Evolutionary conservation across 1,140 invertebrate genomes (phyloP).

Genomic region (Conus ventricosus): DNA sequence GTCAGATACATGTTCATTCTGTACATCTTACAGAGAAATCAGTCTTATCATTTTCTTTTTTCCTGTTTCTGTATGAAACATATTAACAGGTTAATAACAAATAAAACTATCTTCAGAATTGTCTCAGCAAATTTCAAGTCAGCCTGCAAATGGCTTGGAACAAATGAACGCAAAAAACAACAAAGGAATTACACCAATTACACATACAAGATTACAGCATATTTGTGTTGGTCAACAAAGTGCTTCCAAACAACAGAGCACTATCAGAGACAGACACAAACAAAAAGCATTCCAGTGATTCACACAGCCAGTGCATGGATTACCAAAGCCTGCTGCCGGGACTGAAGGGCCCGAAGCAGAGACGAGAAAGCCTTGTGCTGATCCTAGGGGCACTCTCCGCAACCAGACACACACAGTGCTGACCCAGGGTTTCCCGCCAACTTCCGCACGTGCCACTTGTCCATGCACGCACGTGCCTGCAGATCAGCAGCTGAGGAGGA

Average conservation of each 20-base stretch:
- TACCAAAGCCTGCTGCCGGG: constrained; percentile 10
- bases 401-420: neutral
- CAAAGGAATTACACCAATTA: too few relatives aligned
- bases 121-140: too few relatives aligned
- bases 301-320: neutral
- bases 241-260: too few relatives aligned
- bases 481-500: neutral
- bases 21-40: neutral
- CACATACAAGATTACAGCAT: too few relatives aligned
- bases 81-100: too few relatives aligned
- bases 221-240: too few relatives aligned
- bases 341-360: neutral
- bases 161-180: too few relatives aligned
- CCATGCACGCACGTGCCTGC: constrained; percentile 2
- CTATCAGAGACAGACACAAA: too few relatives aligned
- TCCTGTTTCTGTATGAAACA: too few relatives aligned
- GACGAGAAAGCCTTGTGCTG: neutral
- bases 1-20: neutral
- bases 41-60: neutral
- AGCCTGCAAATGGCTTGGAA: too few relatives aligned
- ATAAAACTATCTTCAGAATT: too few relatives aligned
- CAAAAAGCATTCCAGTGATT: too few relatives aligned
- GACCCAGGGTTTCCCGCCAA: neutral
- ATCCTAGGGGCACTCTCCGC: neutral
- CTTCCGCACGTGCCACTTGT: neutral